These are phyloP conservation scores for Hydractinia symbiolongicarpus DNA, from an alignment of 30 jellyfish, hydroid and myxozoan genomes.

Conservation along the genomic window DNA sequence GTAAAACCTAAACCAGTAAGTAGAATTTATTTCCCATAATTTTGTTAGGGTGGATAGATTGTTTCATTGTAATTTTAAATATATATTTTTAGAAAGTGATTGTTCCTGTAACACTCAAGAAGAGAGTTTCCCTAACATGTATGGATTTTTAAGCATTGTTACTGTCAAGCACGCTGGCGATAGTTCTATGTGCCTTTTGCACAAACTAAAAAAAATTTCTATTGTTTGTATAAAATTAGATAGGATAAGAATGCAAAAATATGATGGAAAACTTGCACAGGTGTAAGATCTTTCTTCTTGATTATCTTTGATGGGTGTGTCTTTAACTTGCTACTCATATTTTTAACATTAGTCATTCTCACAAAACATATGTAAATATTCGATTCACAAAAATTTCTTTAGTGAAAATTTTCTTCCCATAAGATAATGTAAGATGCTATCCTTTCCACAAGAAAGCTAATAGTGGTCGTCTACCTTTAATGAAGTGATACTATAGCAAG, in stretches of 20 bases:
- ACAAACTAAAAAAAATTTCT: too few species aligned
- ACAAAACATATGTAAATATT: neutral
- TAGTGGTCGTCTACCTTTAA: too few species aligned
- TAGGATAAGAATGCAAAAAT: too few species aligned
- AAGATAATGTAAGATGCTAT: too few species aligned
- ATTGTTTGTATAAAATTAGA: too few species aligned
- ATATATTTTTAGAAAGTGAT: constrained; percentile 13
- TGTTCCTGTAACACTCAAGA: constrained; percentile 17
- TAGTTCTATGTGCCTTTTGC: too few species aligned
- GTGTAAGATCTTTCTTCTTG: neutral
- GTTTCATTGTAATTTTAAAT: neutral
- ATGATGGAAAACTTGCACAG: neutral
- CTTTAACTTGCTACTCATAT: neutral
- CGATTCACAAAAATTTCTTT: neutral
- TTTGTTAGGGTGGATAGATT: neutral
- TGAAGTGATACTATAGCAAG: too few species aligned
- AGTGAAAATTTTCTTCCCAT: too few species aligned
- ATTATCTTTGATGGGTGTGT: neutral
- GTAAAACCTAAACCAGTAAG: neutral
- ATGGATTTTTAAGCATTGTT: neutral
- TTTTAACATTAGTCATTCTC: neutral
- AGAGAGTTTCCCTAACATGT: constrained; percentile 20
- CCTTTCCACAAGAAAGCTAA: too few species aligned
- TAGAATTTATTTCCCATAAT: neutral
- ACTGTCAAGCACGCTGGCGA: too few species aligned